Percentiles rank a stretch among this genome's conserved stretches.
phyloP scores from a whole-genome alignment of 2,797 vertebrate species.

The Lithobates sylvaticus region DNA sequence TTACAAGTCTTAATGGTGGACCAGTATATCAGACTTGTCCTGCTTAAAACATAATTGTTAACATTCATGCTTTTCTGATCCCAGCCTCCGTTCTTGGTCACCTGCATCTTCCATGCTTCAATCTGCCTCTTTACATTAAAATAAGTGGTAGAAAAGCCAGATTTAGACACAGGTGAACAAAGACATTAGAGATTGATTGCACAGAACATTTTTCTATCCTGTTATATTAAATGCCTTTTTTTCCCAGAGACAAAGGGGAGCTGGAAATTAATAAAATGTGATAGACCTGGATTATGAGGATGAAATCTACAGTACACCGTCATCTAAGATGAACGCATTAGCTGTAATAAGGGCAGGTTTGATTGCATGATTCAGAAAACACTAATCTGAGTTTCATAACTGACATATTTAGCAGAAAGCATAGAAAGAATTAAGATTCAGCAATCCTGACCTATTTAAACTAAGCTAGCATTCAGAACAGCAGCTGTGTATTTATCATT shows the following conservation, averaged over 20 bases:
- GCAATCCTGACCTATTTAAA: conserved; percentile 62
- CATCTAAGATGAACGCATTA: conserved; percentile 56
- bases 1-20: too few species aligned
- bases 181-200: conserved; percentile 29
- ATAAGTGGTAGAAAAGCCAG: conserved; percentile 26
- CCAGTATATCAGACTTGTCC: background rate
- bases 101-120: background rate
- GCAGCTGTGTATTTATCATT: conserved; percentile 62
- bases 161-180: conserved; percentile 46
- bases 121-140: conserved; percentile 22
- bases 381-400: conserved; percentile 63
- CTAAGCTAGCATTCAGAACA: conserved; percentile 61
- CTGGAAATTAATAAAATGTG: conserved; percentile 50
- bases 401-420: conserved; percentile 63
- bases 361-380: conserved; percentile 60
- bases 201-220: conserved; percentile 31
- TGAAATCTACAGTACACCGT: conserved; percentile 50
- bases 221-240: conserved; percentile 35
- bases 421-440: conserved; percentile 61
- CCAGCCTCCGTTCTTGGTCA: background rate
- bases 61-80: conserved; percentile 11
- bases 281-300: conserved; percentile 48
- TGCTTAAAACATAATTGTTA: background rate
- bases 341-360: conserved; percentile 61
- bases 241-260: conserved; percentile 37